phyloP scores from a whole-genome alignment of 2,888 invertebrate genomes.

The Panorpa germanica region DNA sequence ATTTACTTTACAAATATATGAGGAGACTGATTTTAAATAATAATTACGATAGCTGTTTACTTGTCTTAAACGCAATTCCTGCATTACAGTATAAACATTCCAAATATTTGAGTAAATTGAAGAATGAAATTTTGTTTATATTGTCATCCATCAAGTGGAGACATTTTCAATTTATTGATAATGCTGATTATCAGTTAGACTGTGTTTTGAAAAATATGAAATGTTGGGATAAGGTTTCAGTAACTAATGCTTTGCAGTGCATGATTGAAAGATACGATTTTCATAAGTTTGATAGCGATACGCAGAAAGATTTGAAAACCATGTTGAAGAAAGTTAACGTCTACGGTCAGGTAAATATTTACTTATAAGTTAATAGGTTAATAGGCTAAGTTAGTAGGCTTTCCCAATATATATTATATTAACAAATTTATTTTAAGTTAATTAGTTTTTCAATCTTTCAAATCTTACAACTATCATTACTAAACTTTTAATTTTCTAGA shows the following conservation, averaged over 20 bases:
- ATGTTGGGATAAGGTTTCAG: constrained; percentile 35
- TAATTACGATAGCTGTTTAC: constrained; percentile 28
- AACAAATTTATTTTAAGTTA: no score
- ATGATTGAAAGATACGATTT: no score
- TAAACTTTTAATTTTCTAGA: no score
- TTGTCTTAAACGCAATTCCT: constrained; percentile 35
- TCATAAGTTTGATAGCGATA: no score
- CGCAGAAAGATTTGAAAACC: no score
- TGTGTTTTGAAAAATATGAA: constrained; percentile 32
- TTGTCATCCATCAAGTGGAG: constrained; percentile 32
- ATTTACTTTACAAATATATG: constrained; percentile 30
- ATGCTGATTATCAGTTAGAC: constrained; percentile 28
- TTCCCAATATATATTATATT: no score
- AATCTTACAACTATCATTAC: no score
- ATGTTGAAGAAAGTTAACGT: no score
- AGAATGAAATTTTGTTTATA: constrained; percentile 37
- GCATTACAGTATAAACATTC: constrained; percentile 31
- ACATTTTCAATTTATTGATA: constrained; percentile 30
- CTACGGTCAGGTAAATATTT: no score
- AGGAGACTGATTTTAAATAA: constrained; percentile 26
- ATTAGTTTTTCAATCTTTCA: no score
- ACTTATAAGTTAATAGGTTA: no score
- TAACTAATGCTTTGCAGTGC: constrained; percentile 29
- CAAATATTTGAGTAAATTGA: constrained; percentile 31
- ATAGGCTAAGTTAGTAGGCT: no score